phyloP scores from a whole-genome alignment of 2,113 vertebrate genomes.

The Progne subis region DNA sequence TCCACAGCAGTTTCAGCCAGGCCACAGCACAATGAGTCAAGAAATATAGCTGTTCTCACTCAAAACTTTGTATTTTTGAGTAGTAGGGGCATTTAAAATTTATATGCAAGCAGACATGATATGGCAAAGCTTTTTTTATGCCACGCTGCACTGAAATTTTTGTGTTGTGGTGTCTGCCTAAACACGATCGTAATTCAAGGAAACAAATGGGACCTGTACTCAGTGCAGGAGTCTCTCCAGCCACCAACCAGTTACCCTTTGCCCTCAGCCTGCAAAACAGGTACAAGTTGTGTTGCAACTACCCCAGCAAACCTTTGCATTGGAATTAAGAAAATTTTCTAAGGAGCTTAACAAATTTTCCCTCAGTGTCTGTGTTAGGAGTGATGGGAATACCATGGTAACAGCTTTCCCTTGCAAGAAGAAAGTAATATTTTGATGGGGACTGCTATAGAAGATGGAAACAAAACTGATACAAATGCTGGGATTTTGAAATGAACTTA shows the following conservation, averaged over 20 bases:
- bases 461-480: conserved; percentile 14
- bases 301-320: not conserved
- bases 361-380: not conserved
- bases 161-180: not conserved
- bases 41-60: not conserved
- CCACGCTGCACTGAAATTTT: not conserved
- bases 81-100: not conserved
- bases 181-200: not conserved
- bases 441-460: not conserved
- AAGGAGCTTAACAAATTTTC: not conserved
- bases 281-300: not conserved
- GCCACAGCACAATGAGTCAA: not conserved
- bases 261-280: not conserved
- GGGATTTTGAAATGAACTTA: not conserved
- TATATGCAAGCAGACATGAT: not conserved
- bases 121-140: not conserved
- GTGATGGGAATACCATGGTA: conserved; percentile 29
- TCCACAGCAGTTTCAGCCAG: not conserved
- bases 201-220: not conserved
- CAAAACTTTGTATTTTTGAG: not conserved
- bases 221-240: not conserved
- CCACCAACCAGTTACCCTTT: not conserved
- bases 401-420: conserved; percentile 13
- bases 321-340: not conserved
- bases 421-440: not conserved